These are phyloP conservation scores for Drosophila algonquin DNA, from an alignment of 2,888 invertebrate genomes.

Conservation along the genomic window DNA sequence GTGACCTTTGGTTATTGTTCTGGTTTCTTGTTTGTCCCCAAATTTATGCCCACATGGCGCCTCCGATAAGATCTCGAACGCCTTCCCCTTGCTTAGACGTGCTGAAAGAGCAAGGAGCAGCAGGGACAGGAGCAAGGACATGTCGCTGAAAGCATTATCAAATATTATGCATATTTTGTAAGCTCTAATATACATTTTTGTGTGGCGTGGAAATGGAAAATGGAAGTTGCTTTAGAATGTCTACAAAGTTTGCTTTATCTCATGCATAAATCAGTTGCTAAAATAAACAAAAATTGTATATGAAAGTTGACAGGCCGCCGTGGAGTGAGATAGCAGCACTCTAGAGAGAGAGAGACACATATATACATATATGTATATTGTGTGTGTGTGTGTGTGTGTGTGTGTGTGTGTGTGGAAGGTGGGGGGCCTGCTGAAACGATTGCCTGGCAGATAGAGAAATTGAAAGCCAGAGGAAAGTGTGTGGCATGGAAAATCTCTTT, in stretches of 20 bases:
- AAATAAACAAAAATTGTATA: conserved; percentile 68
- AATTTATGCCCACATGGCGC: conserved; percentile 78
- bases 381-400: conserved; percentile 16
- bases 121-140: conserved; percentile 54
- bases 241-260: conserved; percentile 78
- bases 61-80: conserved; percentile 66
- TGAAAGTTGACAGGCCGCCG: conserved; percentile 44
- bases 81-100: conserved; percentile 56
- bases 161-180: conserved; percentile 78
- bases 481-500: background rate
- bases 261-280: conserved; percentile 72
- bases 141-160: conserved; percentile 79
- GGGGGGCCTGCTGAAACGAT: conserved; percentile 20
- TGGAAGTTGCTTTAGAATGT: conserved; percentile 62
- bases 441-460: conserved; percentile 54
- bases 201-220: too few relatives aligned
- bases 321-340: background rate
- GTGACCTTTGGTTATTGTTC: conserved; percentile 60
- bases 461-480: conserved; percentile 28
- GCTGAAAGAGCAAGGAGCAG: conserved; percentile 47
- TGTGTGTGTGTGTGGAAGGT: background rate
- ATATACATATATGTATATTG: background rate
- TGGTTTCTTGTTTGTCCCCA: conserved; percentile 29
- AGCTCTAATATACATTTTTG: conserved; percentile 64
- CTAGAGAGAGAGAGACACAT: background rate